A percentile compares a stretch with the other conserved stretches of the same genome.
phyloP scores from a whole-genome alignment of 2,797 vertebrate genomes.

The Acanthopagrus latus region DNA sequence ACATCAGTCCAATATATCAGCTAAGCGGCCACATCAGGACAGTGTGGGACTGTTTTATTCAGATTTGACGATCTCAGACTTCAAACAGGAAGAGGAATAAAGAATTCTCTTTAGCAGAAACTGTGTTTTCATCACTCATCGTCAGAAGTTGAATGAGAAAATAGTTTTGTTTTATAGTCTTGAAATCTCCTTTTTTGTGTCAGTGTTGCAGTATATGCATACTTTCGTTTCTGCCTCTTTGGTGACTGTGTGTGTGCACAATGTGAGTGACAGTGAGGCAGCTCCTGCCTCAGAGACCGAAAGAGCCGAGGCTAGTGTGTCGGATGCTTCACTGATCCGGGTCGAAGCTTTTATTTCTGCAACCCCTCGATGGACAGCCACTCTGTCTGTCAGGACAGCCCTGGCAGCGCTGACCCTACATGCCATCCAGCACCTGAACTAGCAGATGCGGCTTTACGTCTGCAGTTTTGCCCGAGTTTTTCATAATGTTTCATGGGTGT shows the following conservation, averaged over 20 bases:
- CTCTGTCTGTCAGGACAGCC: constrained; percentile 68
- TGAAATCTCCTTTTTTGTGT: background rate
- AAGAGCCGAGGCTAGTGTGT: constrained; percentile 72
- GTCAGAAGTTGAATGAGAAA: background rate
- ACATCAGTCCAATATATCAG: no score
- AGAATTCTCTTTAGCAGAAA: background rate
- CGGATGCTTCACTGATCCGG: constrained; percentile 82
- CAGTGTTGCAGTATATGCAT: constrained; percentile 23
- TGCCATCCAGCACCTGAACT: constrained; percentile 51
- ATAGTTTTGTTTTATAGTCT: background rate
- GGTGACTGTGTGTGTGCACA: constrained; percentile 36
- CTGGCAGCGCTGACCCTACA: constrained; percentile 59
- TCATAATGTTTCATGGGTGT: background rate
- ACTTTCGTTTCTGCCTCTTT: constrained; percentile 40
- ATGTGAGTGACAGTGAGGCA: constrained; percentile 74
- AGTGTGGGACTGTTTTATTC: no score
- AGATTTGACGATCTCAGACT: background rate
- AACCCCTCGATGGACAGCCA: constrained; percentile 62
- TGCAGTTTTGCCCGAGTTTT: background rate
- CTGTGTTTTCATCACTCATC: background rate
- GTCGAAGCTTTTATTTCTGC: constrained; percentile 78
- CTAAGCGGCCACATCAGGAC: no score
- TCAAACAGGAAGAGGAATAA: background rate
- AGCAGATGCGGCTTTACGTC: constrained; percentile 22
- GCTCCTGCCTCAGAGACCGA: constrained; percentile 67